Evolutionary conservation across 2,797 vertebrate genomes (phyloP).

Genomic region (Parauchenoglanis punctatus): DNA sequence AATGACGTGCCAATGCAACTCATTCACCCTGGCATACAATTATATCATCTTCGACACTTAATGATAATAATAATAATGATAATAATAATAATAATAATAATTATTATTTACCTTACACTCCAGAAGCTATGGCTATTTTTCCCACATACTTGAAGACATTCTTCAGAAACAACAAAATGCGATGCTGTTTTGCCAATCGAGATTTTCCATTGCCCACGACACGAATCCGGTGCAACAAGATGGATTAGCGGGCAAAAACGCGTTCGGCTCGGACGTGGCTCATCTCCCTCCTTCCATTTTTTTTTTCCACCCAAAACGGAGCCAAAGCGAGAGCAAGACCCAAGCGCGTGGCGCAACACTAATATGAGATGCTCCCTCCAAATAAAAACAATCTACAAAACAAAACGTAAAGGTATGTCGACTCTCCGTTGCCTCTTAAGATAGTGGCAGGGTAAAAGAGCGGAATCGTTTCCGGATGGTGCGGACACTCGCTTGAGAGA

Average conservation of each 20-base stretch:
- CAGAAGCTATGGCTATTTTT: constrained; percentile 96
- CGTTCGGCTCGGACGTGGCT: constrained; percentile 77
- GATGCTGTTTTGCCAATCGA: constrained; percentile 83
- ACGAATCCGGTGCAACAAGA: constrained; percentile 85
- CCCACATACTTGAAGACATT: constrained; percentile 91
- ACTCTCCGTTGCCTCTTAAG: constrained; percentile 30
- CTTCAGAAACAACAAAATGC: constrained; percentile 78
- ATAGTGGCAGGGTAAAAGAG: constrained; percentile 33
- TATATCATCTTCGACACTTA: constrained; percentile 16
- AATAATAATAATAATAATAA: constrained; percentile 35
- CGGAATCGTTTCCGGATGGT: constrained; percentile 35
- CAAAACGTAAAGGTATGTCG: constrained; percentile 66
- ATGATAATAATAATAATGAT: constrained; percentile 6
- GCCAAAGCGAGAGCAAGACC: constrained; percentile 60
- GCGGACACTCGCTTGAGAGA: constrained; percentile 16
- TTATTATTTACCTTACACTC: constrained; percentile 91
- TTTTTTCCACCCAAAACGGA: constrained; percentile 71
- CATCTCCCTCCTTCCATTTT: constrained; percentile 74
- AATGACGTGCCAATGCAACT: constrained; percentile 36
- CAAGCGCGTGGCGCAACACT: constrained; percentile 55
- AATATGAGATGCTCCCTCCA: neutral
- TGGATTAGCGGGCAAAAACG: constrained; percentile 70
- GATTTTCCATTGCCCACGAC: constrained; percentile 88
- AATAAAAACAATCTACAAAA: constrained; percentile 57
- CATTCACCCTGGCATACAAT: constrained; percentile 25